Conservation (phyloP, 2,888 invertebrate species). For the Ophion ellenae region DNA sequence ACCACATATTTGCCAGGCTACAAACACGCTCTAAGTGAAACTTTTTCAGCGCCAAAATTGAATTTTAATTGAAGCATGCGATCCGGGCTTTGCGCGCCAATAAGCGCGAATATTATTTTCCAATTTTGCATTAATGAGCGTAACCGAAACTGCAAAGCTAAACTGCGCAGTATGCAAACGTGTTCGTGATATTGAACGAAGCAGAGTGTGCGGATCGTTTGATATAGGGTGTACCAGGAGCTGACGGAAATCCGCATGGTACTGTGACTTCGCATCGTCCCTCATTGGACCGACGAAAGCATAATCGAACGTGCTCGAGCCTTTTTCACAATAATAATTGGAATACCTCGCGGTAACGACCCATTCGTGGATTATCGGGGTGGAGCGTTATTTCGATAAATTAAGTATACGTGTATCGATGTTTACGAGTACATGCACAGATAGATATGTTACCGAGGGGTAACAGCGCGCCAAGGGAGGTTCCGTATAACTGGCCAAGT, state of each 20-base stretch:
- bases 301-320: not conserved
- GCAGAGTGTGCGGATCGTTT: not conserved
- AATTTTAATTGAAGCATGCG: too few relatives aligned
- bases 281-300: slow-evolving; percentile 12
- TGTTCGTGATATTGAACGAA: not conserved
- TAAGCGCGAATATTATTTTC: slow-evolving; percentile 17
- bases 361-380: slow-evolving; percentile 46
- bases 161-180: slow-evolving; percentile 28
- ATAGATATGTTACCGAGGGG: not conserved
- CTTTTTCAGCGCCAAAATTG: too few relatives aligned
- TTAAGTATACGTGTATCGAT: not conserved
- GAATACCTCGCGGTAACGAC: slow-evolving; percentile 58
- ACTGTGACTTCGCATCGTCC: not conserved
- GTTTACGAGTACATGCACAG: not conserved
- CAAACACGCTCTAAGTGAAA: too few relatives aligned
- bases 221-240: not conserved
- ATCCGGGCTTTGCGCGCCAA: too few relatives aligned
- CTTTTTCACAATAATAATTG: slow-evolving; percentile 54
- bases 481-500: slow-evolving; percentile 23
- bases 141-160: not conserved
- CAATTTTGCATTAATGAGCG: slow-evolving; percentile 20
- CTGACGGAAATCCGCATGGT: slow-evolving; percentile 40
- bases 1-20: too few relatives aligned
- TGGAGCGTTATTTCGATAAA: slow-evolving; percentile 51
- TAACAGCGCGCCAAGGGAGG: slow-evolving; percentile 10